phyloP scores from a whole-genome alignment of 1,140 invertebrate genomes.

The Holotrichia oblita region DNA sequence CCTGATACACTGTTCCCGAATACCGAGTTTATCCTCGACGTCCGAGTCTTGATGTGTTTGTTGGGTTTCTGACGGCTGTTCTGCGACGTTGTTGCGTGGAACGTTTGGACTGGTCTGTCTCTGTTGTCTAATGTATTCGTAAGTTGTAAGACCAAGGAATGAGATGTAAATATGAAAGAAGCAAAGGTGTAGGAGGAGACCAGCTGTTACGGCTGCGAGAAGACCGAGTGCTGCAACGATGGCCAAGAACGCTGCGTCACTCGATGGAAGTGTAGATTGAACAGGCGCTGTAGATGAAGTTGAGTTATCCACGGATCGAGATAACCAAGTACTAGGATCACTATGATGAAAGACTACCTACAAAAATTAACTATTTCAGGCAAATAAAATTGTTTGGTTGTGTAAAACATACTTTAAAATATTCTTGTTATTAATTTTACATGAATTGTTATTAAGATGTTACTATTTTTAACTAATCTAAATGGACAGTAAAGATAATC shows the following conservation, averaged over 20 bases:
- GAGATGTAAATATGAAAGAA: constrained; percentile 91
- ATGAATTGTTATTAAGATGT: no score
- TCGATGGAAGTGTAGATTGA: constrained; percentile 57
- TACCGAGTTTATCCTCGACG: not conserved
- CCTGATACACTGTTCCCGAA: constrained; percentile 47
- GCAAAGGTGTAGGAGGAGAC: constrained; percentile 85
- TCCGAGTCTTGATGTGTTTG: constrained; percentile 20
- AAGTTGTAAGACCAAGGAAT: constrained; percentile 85
- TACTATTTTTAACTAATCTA: no score
- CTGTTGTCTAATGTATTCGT: constrained; percentile 83
- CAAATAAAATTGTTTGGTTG: no score
- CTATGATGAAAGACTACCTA: constrained; percentile 52
- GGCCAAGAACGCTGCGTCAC: constrained; percentile 69
- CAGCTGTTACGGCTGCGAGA: constrained; percentile 78
- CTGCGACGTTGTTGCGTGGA: constrained; percentile 39
- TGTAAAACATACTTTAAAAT: no score
- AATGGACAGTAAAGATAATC: no score
- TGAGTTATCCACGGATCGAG: constrained; percentile 38
- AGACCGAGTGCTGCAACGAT: constrained; percentile 73
- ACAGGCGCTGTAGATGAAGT: constrained; percentile 41
- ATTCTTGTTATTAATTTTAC: no score
- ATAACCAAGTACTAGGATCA: constrained; percentile 47
- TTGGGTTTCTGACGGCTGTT: constrained; percentile 41
- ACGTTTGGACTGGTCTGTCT: constrained; percentile 56
- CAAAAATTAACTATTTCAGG: no score